Evolutionary conservation across 2,888 invertebrate genomes (phyloP).

Genomic region (Epistrophe grossulariae): DNA sequence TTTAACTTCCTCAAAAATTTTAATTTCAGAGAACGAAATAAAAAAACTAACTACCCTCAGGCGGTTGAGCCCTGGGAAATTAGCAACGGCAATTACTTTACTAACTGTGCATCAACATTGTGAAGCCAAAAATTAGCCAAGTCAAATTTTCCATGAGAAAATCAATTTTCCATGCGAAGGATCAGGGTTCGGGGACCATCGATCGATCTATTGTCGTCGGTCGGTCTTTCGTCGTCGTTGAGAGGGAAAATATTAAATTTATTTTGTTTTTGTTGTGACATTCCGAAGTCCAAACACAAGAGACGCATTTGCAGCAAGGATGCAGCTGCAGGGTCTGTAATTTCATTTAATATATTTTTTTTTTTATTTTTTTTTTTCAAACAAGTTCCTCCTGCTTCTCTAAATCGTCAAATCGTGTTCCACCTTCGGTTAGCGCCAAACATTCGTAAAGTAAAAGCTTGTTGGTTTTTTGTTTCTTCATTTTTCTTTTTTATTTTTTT

Average conservation of each 20-base stretch:
- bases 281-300: slow-evolving; percentile 51
- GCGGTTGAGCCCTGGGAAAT: slow-evolving; percentile 39
- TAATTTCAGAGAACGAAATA: background rate
- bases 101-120: background rate
- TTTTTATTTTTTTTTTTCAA: slow-evolving; percentile 16
- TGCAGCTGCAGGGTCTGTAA: slow-evolving; percentile 63
- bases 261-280: slow-evolving; percentile 61
- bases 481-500: slow-evolving; percentile 3
- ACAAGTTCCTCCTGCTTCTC: slow-evolving; percentile 50
- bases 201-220: background rate
- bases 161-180: slow-evolving; percentile 63
- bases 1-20: slow-evolving; percentile 20
- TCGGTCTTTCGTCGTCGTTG: background rate
- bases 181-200: slow-evolving; percentile 43
- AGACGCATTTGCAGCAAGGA: slow-evolving; percentile 47
- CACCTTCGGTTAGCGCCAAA: slow-evolving; percentile 68
- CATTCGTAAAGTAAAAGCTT: slow-evolving; percentile 60
- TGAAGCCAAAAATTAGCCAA: slow-evolving; percentile 33
- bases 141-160: slow-evolving; percentile 65
- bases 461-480: slow-evolving; percentile 11
- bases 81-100: slow-evolving; percentile 62
- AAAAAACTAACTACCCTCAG: slow-evolving; percentile 32
- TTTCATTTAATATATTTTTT: slow-evolving; percentile 10
- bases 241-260: slow-evolving; percentile 32
- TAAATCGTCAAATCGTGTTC: slow-evolving; percentile 73